These are phyloP conservation scores for Hydroisotoma schaefferi DNA, from an alignment of 2,888 invertebrate genomes.

Conservation along the genomic window DNA sequence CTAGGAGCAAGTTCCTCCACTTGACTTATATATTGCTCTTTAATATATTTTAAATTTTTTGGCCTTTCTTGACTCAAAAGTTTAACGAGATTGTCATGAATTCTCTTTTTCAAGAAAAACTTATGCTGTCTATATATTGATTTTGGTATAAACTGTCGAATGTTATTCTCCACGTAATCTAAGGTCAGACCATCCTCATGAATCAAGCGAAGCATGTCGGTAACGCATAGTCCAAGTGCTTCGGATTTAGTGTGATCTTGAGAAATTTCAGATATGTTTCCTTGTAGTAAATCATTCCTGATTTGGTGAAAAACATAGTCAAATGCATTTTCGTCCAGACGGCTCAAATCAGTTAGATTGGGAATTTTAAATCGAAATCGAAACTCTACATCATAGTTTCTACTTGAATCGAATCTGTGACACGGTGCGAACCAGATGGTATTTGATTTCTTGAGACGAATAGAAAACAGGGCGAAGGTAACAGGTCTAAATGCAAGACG, in stretches of 20 bases:
- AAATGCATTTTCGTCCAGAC: constrained; percentile 70
- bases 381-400: constrained; percentile 63
- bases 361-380: constrained; percentile 76
- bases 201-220: constrained; percentile 81
- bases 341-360: constrained; percentile 61
- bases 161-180: constrained; percentile 70
- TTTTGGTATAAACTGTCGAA: constrained; percentile 78
- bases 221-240: constrained; percentile 76
- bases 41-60: constrained; percentile 63
- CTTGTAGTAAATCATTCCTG: constrained; percentile 73
- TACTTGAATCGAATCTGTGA: constrained; percentile 56
- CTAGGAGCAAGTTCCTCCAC: constrained; percentile 75
- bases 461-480: constrained; percentile 71
- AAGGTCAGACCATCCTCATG: constrained; percentile 67
- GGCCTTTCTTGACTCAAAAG: constrained; percentile 52
- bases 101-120: constrained; percentile 71
- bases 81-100: constrained; percentile 63
- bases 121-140: constrained; percentile 68
- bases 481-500: constrained; percentile 70
- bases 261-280: constrained; percentile 72
- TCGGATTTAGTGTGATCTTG: constrained; percentile 74
- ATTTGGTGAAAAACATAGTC: constrained; percentile 84
- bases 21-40: constrained; percentile 75
- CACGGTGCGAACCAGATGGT: constrained; percentile 67
- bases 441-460: constrained; percentile 60